These are phyloP conservation scores for Antechinus flavipes DNA, from an alignment of 2,113 vertebrate genomes.

Conservation along the genomic window DNA sequence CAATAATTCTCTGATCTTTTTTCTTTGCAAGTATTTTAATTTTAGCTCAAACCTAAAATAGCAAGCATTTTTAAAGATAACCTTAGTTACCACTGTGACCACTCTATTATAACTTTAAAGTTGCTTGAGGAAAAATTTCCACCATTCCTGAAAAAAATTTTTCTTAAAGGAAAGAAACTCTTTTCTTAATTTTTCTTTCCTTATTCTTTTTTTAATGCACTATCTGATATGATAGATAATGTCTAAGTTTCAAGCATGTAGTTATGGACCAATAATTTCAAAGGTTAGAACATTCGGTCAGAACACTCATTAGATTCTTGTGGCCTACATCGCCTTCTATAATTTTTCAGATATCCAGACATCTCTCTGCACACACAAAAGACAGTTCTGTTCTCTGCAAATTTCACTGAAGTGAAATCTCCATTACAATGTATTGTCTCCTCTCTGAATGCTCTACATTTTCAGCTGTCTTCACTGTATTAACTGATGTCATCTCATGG, in stretches of 20 bases:
- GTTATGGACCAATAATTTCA: conserved; percentile 72
- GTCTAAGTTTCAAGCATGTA: conserved; percentile 64
- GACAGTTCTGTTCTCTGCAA: conserved; percentile 63
- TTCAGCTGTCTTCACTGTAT: conserved; percentile 73
- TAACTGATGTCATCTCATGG: conserved; percentile 73
- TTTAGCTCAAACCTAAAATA: conserved; percentile 56
- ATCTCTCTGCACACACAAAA: conserved; percentile 75
- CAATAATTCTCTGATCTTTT: conserved; percentile 46
- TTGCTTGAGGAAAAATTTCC: conserved; percentile 51
- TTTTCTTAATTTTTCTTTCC: conserved; percentile 75
- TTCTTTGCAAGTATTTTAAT: conserved; percentile 59
- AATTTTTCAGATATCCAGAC: conserved; percentile 77
- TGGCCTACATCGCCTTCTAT: conserved; percentile 60
- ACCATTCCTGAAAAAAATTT: conserved; percentile 64
- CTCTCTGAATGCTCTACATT: conserved; percentile 67
- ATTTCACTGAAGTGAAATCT: conserved; percentile 71
- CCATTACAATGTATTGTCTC: conserved; percentile 78
- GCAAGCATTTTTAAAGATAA: conserved; percentile 60
- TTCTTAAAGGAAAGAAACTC: conserved; percentile 69
- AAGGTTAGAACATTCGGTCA: conserved; percentile 75
- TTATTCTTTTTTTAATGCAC: conserved; percentile 69
- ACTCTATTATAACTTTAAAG: conserved; percentile 72
- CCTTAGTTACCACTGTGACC: conserved; percentile 62
- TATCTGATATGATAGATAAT: conserved; percentile 75
- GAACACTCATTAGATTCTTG: conserved; percentile 70